Percentiles rank a stretch among this genome's conserved stretches.
Evolutionary conservation across 1,140 invertebrate genomes (phyloP).

Genomic region (Philopotamus ludificatus): DNA sequence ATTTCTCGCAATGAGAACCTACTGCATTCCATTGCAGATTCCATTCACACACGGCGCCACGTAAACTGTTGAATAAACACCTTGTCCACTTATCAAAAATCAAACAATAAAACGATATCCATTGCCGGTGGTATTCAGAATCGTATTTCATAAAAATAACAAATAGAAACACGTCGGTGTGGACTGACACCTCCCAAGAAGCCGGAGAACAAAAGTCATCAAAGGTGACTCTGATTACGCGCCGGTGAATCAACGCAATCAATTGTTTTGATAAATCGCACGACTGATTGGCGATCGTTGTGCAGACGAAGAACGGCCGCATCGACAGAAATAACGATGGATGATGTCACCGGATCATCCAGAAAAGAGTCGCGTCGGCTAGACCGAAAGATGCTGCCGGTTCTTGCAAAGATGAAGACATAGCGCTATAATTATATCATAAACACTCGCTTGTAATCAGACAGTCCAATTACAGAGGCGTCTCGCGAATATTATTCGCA

Average conservation of each 20-base stretch:
- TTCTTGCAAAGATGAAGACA: not conserved
- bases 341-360: too few relatives aligned
- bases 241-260: not conserved
- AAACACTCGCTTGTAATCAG: slow-evolving; percentile 37
- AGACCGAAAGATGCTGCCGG: not conserved
- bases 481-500: slow-evolving; percentile 3
- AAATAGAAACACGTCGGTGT: too few relatives aligned
- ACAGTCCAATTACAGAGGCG: slow-evolving; percentile 20
- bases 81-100: too few relatives aligned
- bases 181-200: not conserved
- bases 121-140: too few relatives aligned
- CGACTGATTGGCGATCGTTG: not conserved
- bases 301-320: not conserved
- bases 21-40: too few relatives aligned
- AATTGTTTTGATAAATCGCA: too few relatives aligned
- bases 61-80: too few relatives aligned
- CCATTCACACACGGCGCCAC: too few relatives aligned
- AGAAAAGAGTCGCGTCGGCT: too few relatives aligned
- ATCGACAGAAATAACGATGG: not conserved
- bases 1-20: too few relatives aligned
- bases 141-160: too few relatives aligned
- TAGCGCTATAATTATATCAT: slow-evolving; percentile 36
- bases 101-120: too few relatives aligned
- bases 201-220: not conserved
- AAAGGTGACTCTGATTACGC: not conserved